Evolutionary conservation across 1,140 invertebrate species (phyloP).

Genomic region (Brachionus manjavacas): DNA sequence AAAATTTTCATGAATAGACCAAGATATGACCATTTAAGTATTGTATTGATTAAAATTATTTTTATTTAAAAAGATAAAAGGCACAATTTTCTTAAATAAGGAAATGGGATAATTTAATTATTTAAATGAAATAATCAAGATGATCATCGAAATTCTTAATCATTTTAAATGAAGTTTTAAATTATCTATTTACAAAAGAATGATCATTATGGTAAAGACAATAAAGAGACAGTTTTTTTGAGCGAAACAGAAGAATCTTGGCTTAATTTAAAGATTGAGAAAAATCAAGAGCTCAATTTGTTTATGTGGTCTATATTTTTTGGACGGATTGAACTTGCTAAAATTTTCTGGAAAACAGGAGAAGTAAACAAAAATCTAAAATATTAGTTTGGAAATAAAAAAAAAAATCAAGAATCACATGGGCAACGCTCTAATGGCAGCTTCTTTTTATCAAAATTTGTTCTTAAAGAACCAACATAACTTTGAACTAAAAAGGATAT

Average conservation of each 20-base stretch:
- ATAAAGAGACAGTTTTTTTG: background rate
- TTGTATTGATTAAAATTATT: too few relatives aligned
- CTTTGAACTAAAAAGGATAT: constrained; percentile 44
- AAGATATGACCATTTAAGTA: too few relatives aligned
- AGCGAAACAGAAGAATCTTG: background rate
- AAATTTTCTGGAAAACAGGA: constrained; percentile 52
- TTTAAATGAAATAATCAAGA: too few relatives aligned
- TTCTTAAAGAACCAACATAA: constrained; percentile 45
- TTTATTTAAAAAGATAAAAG: too few relatives aligned
- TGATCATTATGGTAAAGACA: background rate
- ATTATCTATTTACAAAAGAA: background rate
- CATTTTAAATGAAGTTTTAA: too few relatives aligned
- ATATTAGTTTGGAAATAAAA: constrained; percentile 46
- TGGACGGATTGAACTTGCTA: constrained; percentile 50
- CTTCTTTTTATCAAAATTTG: background rate
- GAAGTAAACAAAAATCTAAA: constrained; percentile 44
- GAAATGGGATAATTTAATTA: too few relatives aligned
- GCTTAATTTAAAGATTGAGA: constrained; percentile 42
- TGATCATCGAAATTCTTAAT: too few relatives aligned
- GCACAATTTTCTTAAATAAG: too few relatives aligned
- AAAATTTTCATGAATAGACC: too few relatives aligned
- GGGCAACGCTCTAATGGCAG: constrained; percentile 51
- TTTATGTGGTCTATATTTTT: constrained; percentile 55
- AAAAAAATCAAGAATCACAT: constrained; percentile 33
- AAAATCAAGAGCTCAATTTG: constrained; percentile 49